Evolutionary conservation across 2,888 invertebrate genomes (phyloP).

Genomic region (Cataglyphis cursor): DNA sequence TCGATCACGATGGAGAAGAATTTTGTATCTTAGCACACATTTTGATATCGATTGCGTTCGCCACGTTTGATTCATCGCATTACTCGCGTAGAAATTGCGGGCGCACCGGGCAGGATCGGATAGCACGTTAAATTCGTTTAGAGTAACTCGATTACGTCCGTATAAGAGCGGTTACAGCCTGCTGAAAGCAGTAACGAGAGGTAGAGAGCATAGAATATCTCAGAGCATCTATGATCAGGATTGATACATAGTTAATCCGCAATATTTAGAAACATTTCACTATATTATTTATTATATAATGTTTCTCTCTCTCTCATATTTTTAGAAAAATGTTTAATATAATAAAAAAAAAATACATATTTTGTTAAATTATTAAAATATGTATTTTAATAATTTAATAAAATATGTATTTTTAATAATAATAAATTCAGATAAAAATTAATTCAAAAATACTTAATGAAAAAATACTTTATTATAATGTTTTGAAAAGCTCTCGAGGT

Average conservation of each 20-base stretch:
- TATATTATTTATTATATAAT: neutral
- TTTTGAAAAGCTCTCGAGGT: too few relatives aligned
- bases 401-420: too few relatives aligned
- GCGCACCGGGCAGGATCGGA: conserved; percentile 30
- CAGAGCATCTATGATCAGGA: neutral
- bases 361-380: too few relatives aligned
- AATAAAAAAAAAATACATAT: too few relatives aligned
- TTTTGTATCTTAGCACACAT: conserved; percentile 48
- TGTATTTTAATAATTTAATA: too few relatives aligned
- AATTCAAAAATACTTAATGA: too few relatives aligned
- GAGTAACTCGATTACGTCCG: conserved; percentile 13
- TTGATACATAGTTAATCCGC: neutral
- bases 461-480: too few relatives aligned
- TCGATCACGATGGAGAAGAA: conserved; percentile 25
- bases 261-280: neutral
- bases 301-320: neutral
- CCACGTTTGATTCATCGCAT: conserved; percentile 40
- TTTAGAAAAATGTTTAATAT: too few relatives aligned
- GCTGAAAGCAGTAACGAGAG: conserved; percentile 26
- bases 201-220: conserved; percentile 39
- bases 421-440: too few relatives aligned
- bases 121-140: conserved; percentile 34
- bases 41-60: conserved; percentile 52
- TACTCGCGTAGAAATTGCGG: conserved; percentile 39
- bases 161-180: neutral